Conservation (phyloP, 2,797 vertebrate species). For the Malurus leucopterus region DNA sequence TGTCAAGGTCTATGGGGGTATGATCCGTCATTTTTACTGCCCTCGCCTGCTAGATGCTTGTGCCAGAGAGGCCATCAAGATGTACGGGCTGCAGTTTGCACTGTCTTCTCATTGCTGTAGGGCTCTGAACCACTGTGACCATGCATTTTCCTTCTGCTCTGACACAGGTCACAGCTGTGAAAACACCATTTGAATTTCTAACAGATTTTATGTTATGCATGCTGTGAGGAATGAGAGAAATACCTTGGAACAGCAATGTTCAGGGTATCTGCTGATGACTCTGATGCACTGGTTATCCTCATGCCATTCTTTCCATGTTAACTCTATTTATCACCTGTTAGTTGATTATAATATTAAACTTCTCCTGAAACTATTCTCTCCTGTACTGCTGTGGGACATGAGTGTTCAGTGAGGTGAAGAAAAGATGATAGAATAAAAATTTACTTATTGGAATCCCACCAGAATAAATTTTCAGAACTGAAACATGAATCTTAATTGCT, state of each 20-base stretch:
- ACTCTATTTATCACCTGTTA: neutral
- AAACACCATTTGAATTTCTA: neutral
- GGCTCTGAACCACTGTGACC: neutral
- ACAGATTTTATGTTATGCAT: neutral
- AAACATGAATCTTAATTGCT: neutral
- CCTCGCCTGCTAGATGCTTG: neutral
- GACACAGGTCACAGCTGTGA: neutral
- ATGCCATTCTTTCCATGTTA: neutral
- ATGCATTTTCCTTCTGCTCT: neutral
- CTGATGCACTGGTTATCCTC: neutral
- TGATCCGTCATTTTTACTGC: constrained; percentile 16
- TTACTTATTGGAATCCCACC: neutral
- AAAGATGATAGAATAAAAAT: neutral
- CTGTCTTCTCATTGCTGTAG: neutral
- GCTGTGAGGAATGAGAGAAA: neutral
- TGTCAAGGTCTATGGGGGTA: neutral
- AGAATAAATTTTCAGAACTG: neutral
- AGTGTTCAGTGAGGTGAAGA: neutral
- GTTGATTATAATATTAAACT: neutral
- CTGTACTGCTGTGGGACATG: neutral
- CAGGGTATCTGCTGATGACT: neutral
- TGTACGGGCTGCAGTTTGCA: neutral
- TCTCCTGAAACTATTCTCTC: neutral
- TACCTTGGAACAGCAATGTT: neutral
- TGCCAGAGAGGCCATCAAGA: neutral